Percentiles rank a stretch among this genome's conserved stretches.
Evolutionary conservation across 2,797 vertebrate genomes (phyloP).

Genomic region (Odontamblyopus rebecca): DNA sequence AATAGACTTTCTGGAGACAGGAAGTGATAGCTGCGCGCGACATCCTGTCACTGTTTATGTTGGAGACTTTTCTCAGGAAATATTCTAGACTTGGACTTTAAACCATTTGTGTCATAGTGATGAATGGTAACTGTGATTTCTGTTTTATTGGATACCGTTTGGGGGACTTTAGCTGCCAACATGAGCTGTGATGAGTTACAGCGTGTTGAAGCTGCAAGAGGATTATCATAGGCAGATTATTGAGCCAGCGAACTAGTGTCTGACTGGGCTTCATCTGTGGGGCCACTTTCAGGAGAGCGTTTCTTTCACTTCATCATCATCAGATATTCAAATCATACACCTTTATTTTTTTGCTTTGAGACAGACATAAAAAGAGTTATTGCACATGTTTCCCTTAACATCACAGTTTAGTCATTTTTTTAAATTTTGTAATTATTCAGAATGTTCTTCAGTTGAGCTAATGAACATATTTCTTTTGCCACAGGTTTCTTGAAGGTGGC

Average conservation of each 20-base stretch:
- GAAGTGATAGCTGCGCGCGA: slow-evolving; percentile 36
- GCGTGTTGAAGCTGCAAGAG: slow-evolving; percentile 46
- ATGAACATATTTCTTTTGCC: slow-evolving; percentile 24
- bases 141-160: slow-evolving; percentile 2
- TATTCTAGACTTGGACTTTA: slow-evolving; percentile 31
- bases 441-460: neutral
- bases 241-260: slow-evolving; percentile 32
- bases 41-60: slow-evolving; percentile 36
- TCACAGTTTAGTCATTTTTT: neutral
- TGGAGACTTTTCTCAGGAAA: slow-evolving; percentile 39
- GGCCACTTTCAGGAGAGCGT: slow-evolving; percentile 1
- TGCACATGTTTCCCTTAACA: neutral
- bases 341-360: neutral
- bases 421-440: neutral
- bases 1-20: slow-evolving; percentile 13
- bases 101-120: slow-evolving; percentile 17
- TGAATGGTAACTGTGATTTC: neutral
- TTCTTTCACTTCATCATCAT: neutral
- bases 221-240: slow-evolving; percentile 63
- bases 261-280: slow-evolving; percentile 33
- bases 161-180: slow-evolving; percentile 14
- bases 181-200: slow-evolving; percentile 30
- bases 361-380: neutral
- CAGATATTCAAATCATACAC: neutral
- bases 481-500: slow-evolving; percentile 54